phyloP scores from a whole-genome alignment of 2,113 vertebrate genomes.

The Ovis canadensis region DNA sequence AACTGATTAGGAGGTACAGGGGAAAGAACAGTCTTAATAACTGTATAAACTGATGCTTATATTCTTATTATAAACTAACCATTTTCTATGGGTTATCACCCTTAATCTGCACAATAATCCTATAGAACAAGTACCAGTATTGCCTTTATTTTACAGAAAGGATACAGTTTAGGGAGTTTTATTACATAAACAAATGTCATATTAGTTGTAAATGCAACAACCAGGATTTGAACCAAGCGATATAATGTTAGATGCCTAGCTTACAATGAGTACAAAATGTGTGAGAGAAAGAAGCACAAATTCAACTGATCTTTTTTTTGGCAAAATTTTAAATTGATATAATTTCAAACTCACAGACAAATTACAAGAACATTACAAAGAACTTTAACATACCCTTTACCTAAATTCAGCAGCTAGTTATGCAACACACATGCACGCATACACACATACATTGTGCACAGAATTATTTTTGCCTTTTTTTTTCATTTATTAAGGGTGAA shows the following conservation, averaged over 20 bases:
- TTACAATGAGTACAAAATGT: not conserved
- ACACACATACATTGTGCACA: rapidly evolving
- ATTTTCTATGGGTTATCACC: not conserved
- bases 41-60: not conserved
- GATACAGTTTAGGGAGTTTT: not conserved
- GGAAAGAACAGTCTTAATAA: not conserved
- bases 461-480: not conserved
- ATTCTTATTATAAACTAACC: not conserved
- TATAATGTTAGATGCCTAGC: not conserved
- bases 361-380: not conserved
- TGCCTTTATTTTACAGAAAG: not conserved
- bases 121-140: not conserved
- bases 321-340: not conserved
- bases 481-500: not conserved
- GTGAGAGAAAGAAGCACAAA: not conserved
- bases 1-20: not conserved
- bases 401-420: not conserved
- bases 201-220: not conserved
- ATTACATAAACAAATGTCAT: not conserved
- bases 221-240: not conserved
- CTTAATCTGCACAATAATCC: not conserved
- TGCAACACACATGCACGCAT: not conserved
- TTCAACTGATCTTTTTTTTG: not conserved
- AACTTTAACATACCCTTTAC: not conserved
- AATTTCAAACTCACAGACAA: not conserved